Conservation (phyloP, 2,113 vertebrate genomes). For the Stegostoma tigrinum region DNA sequence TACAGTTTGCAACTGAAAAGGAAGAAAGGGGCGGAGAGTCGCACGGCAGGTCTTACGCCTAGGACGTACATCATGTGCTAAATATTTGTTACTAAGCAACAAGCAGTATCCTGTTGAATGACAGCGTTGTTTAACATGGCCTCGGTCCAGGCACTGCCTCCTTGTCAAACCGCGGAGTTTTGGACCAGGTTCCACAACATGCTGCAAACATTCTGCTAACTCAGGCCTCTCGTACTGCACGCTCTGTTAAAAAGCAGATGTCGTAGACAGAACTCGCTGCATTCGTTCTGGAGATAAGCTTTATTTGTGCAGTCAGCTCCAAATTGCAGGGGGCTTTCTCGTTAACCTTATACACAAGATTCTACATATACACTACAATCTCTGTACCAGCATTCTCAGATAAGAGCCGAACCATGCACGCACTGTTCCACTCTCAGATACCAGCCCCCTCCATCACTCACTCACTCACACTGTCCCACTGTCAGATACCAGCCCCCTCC, state of each 20-base stretch:
- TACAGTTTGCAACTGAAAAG: neutral
- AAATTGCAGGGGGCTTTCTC: neutral
- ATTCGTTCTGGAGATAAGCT: neutral
- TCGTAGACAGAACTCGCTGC: neutral
- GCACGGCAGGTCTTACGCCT: neutral
- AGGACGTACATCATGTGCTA: neutral
- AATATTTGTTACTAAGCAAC: constrained; percentile 31
- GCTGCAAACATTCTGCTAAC: too few species aligned
- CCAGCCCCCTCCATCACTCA: neutral
- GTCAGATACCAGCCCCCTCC: too few species aligned
- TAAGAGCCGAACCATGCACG: too few species aligned
- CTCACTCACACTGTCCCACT: too few species aligned
- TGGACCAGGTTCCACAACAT: neutral
- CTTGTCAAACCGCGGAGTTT: too few species aligned
- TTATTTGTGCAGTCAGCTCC: neutral
- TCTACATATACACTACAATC: neutral
- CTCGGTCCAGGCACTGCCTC: neutral
- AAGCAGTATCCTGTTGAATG: neutral
- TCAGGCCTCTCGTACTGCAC: neutral
- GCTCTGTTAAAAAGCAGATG: neutral
- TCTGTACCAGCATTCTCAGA: neutral
- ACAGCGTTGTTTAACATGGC: neutral
- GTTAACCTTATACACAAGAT: neutral
- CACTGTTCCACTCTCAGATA: neutral
- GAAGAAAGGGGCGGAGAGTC: neutral